Evolutionary conservation across 2,113 vertebrate species (phyloP), one percentile per base, ranked within the genome.

Genomic region (Corapipo altera): DNA sequence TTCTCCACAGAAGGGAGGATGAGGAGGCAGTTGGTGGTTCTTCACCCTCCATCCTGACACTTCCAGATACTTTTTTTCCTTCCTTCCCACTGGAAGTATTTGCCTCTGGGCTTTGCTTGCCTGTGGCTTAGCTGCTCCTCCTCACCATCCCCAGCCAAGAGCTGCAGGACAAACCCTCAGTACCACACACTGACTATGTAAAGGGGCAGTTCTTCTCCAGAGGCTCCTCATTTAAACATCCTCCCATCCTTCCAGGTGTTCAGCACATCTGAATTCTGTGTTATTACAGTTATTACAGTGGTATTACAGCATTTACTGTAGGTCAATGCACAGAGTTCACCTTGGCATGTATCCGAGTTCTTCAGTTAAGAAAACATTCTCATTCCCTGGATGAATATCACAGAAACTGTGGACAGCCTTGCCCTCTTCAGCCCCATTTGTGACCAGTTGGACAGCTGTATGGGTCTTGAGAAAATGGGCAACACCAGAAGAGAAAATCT

Each of bases 111-210:
- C 65, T 86, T 82, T 76, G 9, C 71, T 71, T 57, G 30, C 20
- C n/a, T 66, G 41, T 61, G 48, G 37, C 32, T 81, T 48, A 49
- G 65, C 70, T 82, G 70, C 35, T 71, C 2, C 61, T 91, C 44
- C 69, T 84, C 9, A 4, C 39, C 39, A 35, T 32, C 12, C n/a
- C 7, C 61, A 79, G 67, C 4, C 46, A 59, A 39, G 57, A 33
- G 32, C 5, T 80, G 33, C 55, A 86, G 79, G 46, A 5, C 10
- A 57, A 81, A 57, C 51, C 62, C 58, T 78, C 4, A 5, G 11
- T 37, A 2, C 26, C 3, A 3, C 24, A 16, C 0, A 0, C 16
- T 88, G 59, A n/a, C 52, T 21, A 1, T 19, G 30, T 26, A 21
- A 33, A 55, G 37, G 37, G 24, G 12, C 43, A 12, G 22, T 14